Conservation (phyloP, 2,113 vertebrate genomes). For the Carlito syrichta region DNA sequence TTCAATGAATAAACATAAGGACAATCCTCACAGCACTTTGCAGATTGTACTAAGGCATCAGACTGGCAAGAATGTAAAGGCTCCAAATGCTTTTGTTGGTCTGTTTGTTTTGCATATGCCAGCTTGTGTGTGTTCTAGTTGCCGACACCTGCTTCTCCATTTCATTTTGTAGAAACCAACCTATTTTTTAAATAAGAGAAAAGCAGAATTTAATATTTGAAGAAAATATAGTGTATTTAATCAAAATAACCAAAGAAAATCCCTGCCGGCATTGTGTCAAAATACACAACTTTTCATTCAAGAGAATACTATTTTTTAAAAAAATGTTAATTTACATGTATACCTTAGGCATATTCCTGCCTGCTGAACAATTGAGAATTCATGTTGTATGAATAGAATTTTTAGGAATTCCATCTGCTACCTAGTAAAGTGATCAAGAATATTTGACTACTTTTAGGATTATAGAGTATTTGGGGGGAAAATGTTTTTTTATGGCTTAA, state of each 20-base stretch:
- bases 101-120: slow-evolving; percentile 39
- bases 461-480: background rate
- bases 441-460: background rate
- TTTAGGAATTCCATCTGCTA: background rate
- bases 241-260: background rate
- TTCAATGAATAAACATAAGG: slow-evolving; percentile 68
- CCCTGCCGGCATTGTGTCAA: background rate
- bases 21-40: slow-evolving; percentile 39
- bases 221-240: background rate
- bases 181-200: slow-evolving; percentile 28
- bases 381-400: background rate
- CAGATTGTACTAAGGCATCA: background rate
- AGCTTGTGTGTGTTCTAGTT: background rate
- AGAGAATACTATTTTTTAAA: background rate
- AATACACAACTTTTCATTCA: background rate
- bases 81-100: slow-evolving; percentile 15
- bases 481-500: background rate
- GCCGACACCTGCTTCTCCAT: background rate
- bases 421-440: background rate
- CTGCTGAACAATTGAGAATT: background rate
- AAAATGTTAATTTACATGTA: background rate
- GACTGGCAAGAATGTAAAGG: background rate
- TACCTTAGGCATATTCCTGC: background rate
- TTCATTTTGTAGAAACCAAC: slow-evolving; percentile 1
- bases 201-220: slow-evolving; percentile 18